Percentiles rank a stretch among this genome's conserved stretches.
phyloP scores from a whole-genome alignment of 1,140 invertebrate genomes.

The Mycetomoellerius zeteki region DNA sequence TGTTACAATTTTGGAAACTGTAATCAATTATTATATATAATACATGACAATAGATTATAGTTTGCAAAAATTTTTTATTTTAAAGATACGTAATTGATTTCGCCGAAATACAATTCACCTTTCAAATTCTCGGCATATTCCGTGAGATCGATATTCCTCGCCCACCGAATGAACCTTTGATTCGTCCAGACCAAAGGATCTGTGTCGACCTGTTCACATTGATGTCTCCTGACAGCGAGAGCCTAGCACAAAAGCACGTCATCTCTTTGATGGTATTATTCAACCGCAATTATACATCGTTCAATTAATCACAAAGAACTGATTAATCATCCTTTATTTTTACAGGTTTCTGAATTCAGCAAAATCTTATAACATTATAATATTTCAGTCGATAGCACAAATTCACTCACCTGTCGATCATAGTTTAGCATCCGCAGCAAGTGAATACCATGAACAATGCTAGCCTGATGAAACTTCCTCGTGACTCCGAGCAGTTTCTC shows the following conservation, averaged over 20 bases:
- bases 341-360: background rate
- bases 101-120: conserved; percentile 87
- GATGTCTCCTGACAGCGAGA: conserved; percentile 94
- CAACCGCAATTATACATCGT: conserved; percentile 10
- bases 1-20: background rate
- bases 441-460: conserved; percentile 97
- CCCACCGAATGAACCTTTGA: conserved; percentile 97
- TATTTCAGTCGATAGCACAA: background rate
- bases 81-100: background rate
- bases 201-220: conserved; percentile 94
- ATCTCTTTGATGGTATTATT: conserved; percentile 14
- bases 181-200: conserved; percentile 98
- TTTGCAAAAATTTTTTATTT: background rate
- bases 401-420: conserved; percentile 92
- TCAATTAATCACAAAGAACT: conserved; percentile 14
- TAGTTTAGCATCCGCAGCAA: conserved; percentile 96
- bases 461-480: conserved; percentile 97
- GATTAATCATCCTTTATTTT: background rate
- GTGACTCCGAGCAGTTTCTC: conserved; percentile 97
- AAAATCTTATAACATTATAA: background rate
- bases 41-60: background rate
- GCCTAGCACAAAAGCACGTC: conserved; percentile 88
- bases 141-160: conserved; percentile 95
- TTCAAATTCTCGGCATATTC: conserved; percentile 98
- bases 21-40: background rate